Percentiles rank a stretch among this genome's conserved stretches.
These are phyloP conservation scores for Solenopsis fugax DNA, from an alignment of 1,140 invertebrate genomes.

Conservation along the genomic window DNA sequence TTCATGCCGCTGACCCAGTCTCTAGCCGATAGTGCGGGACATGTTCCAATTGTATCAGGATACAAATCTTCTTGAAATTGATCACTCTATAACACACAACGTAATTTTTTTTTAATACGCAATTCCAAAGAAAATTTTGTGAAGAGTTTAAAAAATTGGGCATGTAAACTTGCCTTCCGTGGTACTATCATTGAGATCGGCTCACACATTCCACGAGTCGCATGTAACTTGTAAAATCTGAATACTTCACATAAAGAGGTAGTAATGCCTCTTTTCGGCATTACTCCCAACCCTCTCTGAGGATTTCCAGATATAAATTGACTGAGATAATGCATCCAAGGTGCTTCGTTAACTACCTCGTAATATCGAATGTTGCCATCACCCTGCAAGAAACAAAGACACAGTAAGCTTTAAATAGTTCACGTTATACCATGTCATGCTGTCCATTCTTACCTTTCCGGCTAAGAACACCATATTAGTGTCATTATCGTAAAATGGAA, in stretches of 20 bases:
- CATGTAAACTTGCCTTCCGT: constrained; percentile 89
- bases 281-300: constrained; percentile 95
- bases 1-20: constrained; percentile 96
- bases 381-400: constrained; percentile 87
- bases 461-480: constrained; percentile 94
- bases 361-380: constrained; percentile 98
- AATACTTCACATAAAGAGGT: constrained; percentile 94
- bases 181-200: constrained; percentile 98
- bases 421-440: neutral
- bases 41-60: constrained; percentile 95
- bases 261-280: constrained; percentile 97
- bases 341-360: constrained; percentile 94
- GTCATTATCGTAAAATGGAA: constrained; percentile 97
- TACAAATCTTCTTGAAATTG: constrained; percentile 96
- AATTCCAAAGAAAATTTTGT: neutral
- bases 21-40: constrained; percentile 93
- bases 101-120: neutral
- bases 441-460: constrained; percentile 91
- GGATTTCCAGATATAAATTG: constrained; percentile 96
- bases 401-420: neutral
- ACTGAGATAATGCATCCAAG: constrained; percentile 95
- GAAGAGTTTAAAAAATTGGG: neutral
- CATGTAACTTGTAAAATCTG: constrained; percentile 97
- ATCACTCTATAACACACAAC: constrained; percentile 88
- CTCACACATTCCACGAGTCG: constrained; percentile 94